Percentiles rank a stretch among this genome's conserved stretches.
Evolutionary conservation across 1,140 invertebrate species (phyloP).

Genomic region (Diachasma alloeum): DNA sequence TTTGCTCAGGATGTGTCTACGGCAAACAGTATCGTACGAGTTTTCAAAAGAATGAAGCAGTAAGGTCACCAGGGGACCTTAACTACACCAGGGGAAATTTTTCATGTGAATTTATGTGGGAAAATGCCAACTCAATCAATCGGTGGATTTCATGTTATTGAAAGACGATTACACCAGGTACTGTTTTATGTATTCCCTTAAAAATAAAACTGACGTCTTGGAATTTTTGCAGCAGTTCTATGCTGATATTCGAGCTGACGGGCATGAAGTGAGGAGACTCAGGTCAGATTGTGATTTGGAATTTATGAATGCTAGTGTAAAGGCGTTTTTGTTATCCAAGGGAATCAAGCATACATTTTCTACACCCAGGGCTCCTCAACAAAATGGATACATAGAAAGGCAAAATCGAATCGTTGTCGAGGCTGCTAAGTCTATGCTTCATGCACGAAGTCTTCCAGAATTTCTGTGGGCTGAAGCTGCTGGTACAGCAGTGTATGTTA

Average conservation of each 20-base stretch:
- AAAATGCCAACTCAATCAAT: not conserved
- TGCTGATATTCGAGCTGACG: not conserved
- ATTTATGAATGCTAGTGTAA: not conserved
- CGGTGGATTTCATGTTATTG: not conserved
- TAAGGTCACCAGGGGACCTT: too few species aligned
- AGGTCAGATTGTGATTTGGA: slow-evolving; percentile 10
- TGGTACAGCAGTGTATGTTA: slow-evolving; percentile 19
- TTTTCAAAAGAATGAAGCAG: slow-evolving; percentile 36
- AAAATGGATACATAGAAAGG: slow-evolving; percentile 19
- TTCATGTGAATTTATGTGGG: not conserved
- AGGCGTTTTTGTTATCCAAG: not conserved
- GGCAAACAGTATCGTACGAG: slow-evolving; percentile 43
- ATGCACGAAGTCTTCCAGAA: slow-evolving; percentile 19
- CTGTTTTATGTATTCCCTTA: not conserved
- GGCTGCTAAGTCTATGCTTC: slow-evolving; percentile 26
- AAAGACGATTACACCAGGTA: not conserved
- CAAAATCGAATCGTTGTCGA: slow-evolving; percentile 3
- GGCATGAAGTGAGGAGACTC: not conserved
- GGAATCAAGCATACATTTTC: slow-evolving; percentile 10
- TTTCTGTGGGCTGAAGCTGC: slow-evolving; percentile 37
- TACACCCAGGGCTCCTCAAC: not conserved
- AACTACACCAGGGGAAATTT: not conserved
- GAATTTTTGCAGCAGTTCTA: not conserved
- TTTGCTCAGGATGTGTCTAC: slow-evolving; percentile 41
- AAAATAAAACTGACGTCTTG: too few species aligned